Evolutionary conservation across 2,888 invertebrate genomes (phyloP), one percentile per base, ranked within the genome.

Genomic region (Catocala fraxini): DNA sequence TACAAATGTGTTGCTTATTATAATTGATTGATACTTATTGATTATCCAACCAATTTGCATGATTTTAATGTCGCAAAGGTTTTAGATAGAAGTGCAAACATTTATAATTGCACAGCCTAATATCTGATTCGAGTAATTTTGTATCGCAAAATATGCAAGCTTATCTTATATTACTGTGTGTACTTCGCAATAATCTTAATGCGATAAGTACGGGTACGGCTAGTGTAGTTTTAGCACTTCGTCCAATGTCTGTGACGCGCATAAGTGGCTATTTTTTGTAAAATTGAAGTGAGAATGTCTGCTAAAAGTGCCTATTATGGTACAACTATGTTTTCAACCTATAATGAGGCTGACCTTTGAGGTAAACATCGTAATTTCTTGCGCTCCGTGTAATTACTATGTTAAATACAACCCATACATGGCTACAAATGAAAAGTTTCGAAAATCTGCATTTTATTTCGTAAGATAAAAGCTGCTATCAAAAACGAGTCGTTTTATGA

Each of bases 1-100:
- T 83, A 78, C 79, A 65, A 83, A 85, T 86, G 81, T 76, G 70
- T 77, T 73, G 68, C 72, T 84, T 84, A 86, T 79, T 78, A 79
- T 77, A 83, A 83, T 84, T 79, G 80, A 83, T 78, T 65, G 73
- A 67, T 71, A 80, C 75, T 82, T 72, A 81, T 57, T 64, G 73
- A 81, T 77, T 80, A 70, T 56, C 12, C 61, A 12, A 53, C 47
- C 65, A 49, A 71, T 86, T 85, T 84, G 80, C 82, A 83, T 85
- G 74, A 81, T 73, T 68, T 60, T 84, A 82, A 86, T 81, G 66
- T 66, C 52, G 59, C 67, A 81, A 85, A 84, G 83, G 83, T 83
- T 85, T 85, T 82, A 85, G 77, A 72, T 67, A 76, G 70, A 80
- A 82, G 79, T 81, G 81, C 79, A 75, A 79, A 82, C 60, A 64